A percentile compares a stretch with the other conserved stretches of the same genome.
These are phyloP conservation scores for Catharus minimus DNA, from an alignment of 2,113 vertebrate species.

Conservation along the genomic window DNA sequence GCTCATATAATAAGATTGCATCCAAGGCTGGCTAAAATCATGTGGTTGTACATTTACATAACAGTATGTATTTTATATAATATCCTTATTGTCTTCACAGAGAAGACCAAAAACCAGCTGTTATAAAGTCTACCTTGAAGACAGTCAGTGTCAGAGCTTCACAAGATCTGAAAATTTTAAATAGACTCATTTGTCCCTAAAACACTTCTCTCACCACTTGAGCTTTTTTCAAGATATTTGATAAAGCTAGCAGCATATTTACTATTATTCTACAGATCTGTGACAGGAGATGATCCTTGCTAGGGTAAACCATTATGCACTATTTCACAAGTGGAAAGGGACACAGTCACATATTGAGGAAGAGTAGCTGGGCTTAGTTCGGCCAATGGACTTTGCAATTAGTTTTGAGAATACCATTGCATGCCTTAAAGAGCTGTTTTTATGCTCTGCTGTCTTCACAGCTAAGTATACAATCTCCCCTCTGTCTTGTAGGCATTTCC, in stretches of 20 bases:
- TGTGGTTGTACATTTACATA: neutral
- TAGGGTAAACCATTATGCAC: neutral
- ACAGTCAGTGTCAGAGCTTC: neutral
- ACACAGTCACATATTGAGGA: constrained; percentile 7
- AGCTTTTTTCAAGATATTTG: neutral
- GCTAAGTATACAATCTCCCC: constrained; percentile 33
- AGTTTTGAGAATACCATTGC: constrained; percentile 49
- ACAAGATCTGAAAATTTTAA: neutral
- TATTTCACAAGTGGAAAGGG: constrained; percentile 17
- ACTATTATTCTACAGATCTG: neutral
- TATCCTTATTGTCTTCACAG: neutral
- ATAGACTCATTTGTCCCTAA: neutral
- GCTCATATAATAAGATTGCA: neutral
- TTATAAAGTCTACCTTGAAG: neutral
- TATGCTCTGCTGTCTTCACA: constrained; percentile 58
- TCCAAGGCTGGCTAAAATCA: neutral
- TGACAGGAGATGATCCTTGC: neutral
- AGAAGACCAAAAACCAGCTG: neutral
- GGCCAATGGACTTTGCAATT: neutral
- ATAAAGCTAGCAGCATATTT: neutral
- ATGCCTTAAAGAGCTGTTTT: constrained; percentile 58
- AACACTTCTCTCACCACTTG: neutral
- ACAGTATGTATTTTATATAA: neutral
- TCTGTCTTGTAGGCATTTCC: constrained; percentile 61
- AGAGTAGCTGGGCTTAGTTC: constrained; percentile 37